Conservation (phyloP, 2,113 vertebrate species). For the Eptesicus fuscus region DNA sequence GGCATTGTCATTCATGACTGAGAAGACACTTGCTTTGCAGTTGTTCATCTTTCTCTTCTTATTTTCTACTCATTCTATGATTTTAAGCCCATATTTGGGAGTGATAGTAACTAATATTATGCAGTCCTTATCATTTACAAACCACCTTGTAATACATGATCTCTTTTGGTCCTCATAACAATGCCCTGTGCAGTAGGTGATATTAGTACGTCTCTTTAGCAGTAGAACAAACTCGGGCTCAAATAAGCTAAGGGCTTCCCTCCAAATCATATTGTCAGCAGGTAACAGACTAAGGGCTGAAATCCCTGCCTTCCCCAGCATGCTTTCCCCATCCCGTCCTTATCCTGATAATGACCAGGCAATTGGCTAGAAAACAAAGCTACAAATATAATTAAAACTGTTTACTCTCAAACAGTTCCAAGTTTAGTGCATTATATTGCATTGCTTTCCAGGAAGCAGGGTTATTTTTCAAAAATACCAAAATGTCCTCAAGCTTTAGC, state of each 20-base stretch:
- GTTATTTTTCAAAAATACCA: slow-evolving; percentile 14
- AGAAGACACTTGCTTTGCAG: neutral
- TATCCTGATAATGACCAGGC: neutral
- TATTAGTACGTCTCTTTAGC: neutral
- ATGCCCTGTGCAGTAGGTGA: neutral
- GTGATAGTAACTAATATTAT: neutral
- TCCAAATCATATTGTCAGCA: neutral
- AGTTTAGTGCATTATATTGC: neutral
- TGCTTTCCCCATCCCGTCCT: neutral
- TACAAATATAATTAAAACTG: neutral
- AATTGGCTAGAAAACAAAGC: neutral
- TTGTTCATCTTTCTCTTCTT: neutral
- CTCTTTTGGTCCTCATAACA: neutral
- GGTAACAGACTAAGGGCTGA: neutral
- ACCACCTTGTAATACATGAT: neutral
- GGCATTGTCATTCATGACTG: neutral
- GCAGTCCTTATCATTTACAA: neutral
- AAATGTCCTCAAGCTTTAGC: slow-evolving; percentile 24
- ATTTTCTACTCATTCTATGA: neutral
- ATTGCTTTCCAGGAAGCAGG: neutral
- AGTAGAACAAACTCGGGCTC: neutral
- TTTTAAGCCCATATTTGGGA: neutral
- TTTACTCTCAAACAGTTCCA: neutral
- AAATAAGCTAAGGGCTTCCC: neutral
- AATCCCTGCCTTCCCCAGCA: neutral